Evolutionary conservation across 2,888 invertebrate genomes (phyloP).

Genomic region (Siphlonurus alternatus): DNA sequence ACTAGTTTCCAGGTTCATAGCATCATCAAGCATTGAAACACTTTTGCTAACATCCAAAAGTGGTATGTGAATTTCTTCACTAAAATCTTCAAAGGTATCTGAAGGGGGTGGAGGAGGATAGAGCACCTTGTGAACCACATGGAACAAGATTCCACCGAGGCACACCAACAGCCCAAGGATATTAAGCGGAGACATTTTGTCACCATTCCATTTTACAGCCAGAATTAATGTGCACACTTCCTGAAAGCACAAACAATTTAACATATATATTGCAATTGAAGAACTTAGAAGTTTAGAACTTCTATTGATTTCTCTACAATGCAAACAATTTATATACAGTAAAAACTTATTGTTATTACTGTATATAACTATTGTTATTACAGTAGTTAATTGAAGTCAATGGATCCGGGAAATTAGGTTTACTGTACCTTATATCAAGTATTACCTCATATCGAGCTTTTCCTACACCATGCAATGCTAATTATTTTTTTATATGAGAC

Average conservation of each 20-base stretch:
- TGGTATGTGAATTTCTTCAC: conserved; percentile 5
- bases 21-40: neutral
- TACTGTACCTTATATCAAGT: no score
- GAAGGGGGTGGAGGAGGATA: neutral
- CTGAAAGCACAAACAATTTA: conserved; percentile 33
- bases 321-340: neutral
- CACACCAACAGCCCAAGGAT: conserved; percentile 72
- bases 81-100: neutral
- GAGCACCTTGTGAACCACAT: conserved; percentile 51
- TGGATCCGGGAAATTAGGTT: no score
- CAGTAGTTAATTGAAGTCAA: no score
- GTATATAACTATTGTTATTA: no score
- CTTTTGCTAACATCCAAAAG: conserved; percentile 2
- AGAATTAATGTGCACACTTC: conserved; percentile 83
- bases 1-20: conserved; percentile 7
- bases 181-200: conserved; percentile 67
- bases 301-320: no score
- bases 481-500: no score
- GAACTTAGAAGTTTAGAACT: neutral
- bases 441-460: no score
- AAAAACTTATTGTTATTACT: neutral
- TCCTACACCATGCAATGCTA: no score
- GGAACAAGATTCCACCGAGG: conserved; percentile 70
- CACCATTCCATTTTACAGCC: conserved; percentile 75
- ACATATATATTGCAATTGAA: neutral